Evolutionary conservation across 2,888 invertebrate genomes (phyloP).

Genomic region (Apotomis turbidana): DNA sequence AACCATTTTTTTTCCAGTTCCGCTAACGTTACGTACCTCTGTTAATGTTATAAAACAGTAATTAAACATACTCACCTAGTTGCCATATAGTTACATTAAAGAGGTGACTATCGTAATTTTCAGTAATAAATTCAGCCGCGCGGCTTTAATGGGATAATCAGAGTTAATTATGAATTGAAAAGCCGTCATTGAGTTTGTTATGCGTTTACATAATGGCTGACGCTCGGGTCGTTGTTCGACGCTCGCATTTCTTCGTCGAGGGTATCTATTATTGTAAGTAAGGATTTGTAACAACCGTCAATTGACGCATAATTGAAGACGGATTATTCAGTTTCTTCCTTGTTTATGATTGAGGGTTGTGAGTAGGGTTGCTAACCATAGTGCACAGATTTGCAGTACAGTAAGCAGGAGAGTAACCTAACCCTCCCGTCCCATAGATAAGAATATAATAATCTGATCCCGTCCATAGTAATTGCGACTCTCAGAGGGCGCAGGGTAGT

Average conservation of each 20-base stretch:
- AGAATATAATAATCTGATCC: no score
- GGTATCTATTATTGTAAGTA: neutral
- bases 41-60: conserved; percentile 34
- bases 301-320: neutral
- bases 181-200: conserved; percentile 2
- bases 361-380: no score
- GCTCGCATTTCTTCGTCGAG: conserved; percentile 5
- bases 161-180: conserved; percentile 14
- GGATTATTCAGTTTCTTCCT: neutral
- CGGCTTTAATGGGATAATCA: conserved; percentile 16
- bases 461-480: no score
- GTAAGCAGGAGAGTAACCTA: no score
- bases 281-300: neutral
- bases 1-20: conserved; percentile 9
- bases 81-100: conserved; percentile 7
- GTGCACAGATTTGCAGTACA: no score
- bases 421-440: no score
- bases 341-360: no score
- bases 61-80: conserved; percentile 18
- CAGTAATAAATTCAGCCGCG: conserved; percentile 7
- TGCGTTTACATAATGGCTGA: conserved; percentile 10
- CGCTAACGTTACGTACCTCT: conserved; percentile 14
- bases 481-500: no score
- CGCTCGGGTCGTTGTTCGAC: conserved; percentile 4
- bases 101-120: conserved; percentile 22